Base-by-base conservation (phyloP, 2,888 invertebrate species). In the Acrocyrtus sp. region DNA sequence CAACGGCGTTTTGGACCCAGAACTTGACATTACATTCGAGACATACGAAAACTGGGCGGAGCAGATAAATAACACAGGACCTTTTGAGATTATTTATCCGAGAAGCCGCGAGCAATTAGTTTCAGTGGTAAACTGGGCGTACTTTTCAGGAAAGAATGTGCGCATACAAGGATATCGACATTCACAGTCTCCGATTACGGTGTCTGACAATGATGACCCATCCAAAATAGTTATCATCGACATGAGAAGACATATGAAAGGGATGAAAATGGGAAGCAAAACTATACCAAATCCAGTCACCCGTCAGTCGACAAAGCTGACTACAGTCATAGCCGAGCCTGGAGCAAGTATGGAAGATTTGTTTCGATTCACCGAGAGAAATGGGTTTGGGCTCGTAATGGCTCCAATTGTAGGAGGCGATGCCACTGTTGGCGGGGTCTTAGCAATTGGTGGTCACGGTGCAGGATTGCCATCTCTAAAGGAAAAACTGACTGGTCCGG, bases 391-490 rank as follows among this genome's bases (percentile, higher is more conserved):
- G 19, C 1, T 72, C 6, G 10, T 45, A 45, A 45, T 12, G 10
- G 45, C 17, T 45, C 45, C 45, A 12, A 12, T 8, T 12, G n/a
- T 50, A 17, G 56, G 58, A 1, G 74, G 68, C 1, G 70, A 76
- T 22, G 58, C 68, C 0, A 61, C 78, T 3, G 43, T 78, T 17
- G 78, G 78, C 1, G 78, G 78, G 10, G 73, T 66, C 12, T 17
- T 78, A 0, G 72, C 78, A 0, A 63, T 68, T 26, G 78, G 69
- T 17, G 74, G 66, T 1, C 76, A 78, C 24, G 78, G 78, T 21
- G 74, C 78, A 10, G 68, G 54, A 54, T 47, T 74, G 5, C 72
- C 72, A 34, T 54, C 50, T 3, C 4, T 19, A 12, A 47, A 47
- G 34, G 69, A 69, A 10, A 45, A 34, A 10, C 43, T 63, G 8